These are phyloP conservation scores for Tinamus major DNA, from an alignment of 2,797 vertebrate species.

Conservation along the genomic window DNA sequence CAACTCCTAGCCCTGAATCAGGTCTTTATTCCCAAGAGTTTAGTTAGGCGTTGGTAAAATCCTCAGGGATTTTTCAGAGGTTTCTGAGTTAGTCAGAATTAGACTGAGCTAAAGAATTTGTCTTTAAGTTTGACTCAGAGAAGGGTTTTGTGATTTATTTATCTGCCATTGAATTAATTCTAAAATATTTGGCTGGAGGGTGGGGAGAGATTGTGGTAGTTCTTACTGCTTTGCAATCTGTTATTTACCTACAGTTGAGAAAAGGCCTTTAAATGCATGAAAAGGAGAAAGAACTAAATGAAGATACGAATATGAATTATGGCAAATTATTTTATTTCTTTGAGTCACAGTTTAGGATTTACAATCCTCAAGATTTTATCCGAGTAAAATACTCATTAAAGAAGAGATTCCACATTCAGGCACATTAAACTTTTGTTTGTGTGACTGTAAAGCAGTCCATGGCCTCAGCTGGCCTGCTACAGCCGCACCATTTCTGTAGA, in stretches of 20 bases:
- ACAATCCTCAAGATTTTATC: background rate
- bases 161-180: background rate
- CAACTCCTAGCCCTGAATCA: background rate
- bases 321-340: background rate
- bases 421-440: background rate
- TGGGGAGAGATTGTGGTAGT: background rate
- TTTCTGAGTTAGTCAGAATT: background rate
- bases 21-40: background rate
- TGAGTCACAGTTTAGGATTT: background rate
- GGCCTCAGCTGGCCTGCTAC: rapidly evolving
- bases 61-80: background rate
- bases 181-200: background rate
- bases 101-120: background rate
- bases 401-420: background rate
- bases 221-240: background rate
- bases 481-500: background rate
- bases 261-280: background rate
- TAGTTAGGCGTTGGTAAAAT: background rate
- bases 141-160: background rate
- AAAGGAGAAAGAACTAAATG: background rate
- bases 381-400: background rate
- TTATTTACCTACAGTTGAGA: background rate
- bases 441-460: background rate
- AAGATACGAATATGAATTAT: background rate
- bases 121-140: background rate